phyloP scores from a whole-genome alignment of 2,113 vertebrate genomes.

The Scalopus aquaticus region DNA sequence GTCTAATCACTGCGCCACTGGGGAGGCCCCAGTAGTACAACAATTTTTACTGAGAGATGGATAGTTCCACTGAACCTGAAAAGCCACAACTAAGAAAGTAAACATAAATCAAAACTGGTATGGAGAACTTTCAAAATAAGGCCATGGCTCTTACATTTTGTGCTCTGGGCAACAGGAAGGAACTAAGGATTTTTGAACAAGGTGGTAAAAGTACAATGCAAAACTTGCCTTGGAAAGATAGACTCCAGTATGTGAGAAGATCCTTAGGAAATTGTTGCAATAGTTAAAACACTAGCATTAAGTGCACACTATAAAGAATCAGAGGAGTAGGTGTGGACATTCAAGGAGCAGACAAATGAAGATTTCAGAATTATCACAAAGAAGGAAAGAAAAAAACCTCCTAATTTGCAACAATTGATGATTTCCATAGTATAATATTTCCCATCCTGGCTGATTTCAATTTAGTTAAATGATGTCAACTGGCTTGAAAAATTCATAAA shows the following conservation, averaged over 20 bases:
- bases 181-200: background rate
- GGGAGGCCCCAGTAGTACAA: too few relatives aligned
- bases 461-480: background rate
- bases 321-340: background rate
- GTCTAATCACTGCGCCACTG: too few relatives aligned
- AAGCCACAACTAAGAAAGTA: background rate
- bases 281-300: background rate
- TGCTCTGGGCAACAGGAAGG: background rate
- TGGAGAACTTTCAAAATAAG: background rate
- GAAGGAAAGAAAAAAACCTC: background rate
- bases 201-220: background rate
- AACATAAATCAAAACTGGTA: background rate
- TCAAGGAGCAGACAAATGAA: background rate
- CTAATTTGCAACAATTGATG: background rate
- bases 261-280: background rate
- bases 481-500: background rate
- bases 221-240: background rate
- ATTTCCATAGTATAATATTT: background rate
- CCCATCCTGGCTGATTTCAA: background rate
- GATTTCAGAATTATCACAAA: background rate
- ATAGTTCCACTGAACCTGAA: background rate
- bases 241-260: background rate
- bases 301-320: background rate
- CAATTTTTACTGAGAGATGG: background rate
- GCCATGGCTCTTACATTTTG: background rate